Evolutionary conservation across 1,140 invertebrate species (phyloP).

Genomic region (Drosophila truncata): DNA sequence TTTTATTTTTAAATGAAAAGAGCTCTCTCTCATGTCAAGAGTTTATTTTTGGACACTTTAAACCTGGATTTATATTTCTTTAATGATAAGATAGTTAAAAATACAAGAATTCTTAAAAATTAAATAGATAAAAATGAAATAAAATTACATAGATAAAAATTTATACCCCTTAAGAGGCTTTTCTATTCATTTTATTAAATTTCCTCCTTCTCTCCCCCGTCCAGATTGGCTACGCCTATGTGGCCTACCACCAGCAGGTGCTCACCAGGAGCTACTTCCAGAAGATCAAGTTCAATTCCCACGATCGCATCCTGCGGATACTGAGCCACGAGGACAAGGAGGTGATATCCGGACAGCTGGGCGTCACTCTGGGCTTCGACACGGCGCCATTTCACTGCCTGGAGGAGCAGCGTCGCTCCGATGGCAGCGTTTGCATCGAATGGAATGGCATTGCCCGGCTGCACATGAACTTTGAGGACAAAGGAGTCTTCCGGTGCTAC

Average conservation of each 20-base stretch:
- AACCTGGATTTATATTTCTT: neutral
- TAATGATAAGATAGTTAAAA: neutral
- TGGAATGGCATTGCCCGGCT: conserved; percentile 92
- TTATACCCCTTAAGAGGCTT: neutral
- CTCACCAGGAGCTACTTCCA: conserved; percentile 93
- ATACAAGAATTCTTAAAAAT: neutral
- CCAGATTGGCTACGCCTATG: conserved; percentile 91
- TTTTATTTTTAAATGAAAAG: neutral
- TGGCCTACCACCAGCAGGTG: conserved; percentile 93
- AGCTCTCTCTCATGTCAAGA: neutral
- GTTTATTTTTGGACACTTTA: neutral
- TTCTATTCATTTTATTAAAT: neutral
- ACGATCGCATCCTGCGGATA: conserved; percentile 90
- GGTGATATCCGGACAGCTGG: conserved; percentile 90
- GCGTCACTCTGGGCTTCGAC: conserved; percentile 86
- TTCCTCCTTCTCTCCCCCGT: neutral
- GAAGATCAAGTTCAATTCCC: conserved; percentile 93
- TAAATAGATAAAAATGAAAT: too few species aligned
- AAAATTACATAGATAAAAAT: neutral
- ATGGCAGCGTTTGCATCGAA: conserved; percentile 90
- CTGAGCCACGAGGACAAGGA: conserved; percentile 90
- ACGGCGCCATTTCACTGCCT: conserved; percentile 90
- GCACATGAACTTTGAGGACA: conserved; percentile 88
- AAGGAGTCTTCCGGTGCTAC: conserved; percentile 90
- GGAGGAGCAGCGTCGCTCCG: conserved; percentile 87